Conservation (phyloP, 2,888 invertebrate species). For the Congeria kusceri region DNA sequence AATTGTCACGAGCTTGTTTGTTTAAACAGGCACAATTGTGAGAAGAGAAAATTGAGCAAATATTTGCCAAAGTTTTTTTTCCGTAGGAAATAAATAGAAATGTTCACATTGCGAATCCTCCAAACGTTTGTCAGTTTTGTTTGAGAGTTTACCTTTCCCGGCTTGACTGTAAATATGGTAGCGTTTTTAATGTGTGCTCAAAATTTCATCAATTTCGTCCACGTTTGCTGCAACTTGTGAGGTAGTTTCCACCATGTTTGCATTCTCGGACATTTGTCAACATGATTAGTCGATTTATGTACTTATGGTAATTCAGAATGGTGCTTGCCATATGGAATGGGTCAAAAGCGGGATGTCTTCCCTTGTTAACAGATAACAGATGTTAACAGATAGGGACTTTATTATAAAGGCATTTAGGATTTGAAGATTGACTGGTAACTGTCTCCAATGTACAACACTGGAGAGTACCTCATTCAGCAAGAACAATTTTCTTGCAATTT, state of each 20-base stretch:
- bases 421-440: no score
- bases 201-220: conserved; percentile 40
- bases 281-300: conserved; percentile 54
- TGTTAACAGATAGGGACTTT: no score
- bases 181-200: conserved; percentile 47
- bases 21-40: conserved; percentile 48
- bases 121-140: conserved; percentile 45
- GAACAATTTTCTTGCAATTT: not conserved
- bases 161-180: conserved; percentile 46
- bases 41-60: conserved; percentile 48
- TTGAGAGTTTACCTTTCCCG: conserved; percentile 46
- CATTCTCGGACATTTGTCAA: conserved; percentile 31
- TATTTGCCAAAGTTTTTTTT: conserved; percentile 55
- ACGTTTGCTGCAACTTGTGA: conserved; percentile 56
- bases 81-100: conserved; percentile 59
- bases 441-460: no score
- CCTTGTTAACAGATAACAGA: no score
- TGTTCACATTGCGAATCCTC: conserved; percentile 54
- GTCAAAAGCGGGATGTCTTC: no score
- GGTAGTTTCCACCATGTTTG: conserved; percentile 45
- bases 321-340: not conserved
- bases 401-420: no score
- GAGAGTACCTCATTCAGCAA: not conserved
- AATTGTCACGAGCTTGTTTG: conserved; percentile 57
- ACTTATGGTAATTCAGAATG: conserved; percentile 43